These are phyloP conservation scores for Patella depressa DNA, from an alignment of 2,888 invertebrate genomes.

Conservation along the genomic window DNA sequence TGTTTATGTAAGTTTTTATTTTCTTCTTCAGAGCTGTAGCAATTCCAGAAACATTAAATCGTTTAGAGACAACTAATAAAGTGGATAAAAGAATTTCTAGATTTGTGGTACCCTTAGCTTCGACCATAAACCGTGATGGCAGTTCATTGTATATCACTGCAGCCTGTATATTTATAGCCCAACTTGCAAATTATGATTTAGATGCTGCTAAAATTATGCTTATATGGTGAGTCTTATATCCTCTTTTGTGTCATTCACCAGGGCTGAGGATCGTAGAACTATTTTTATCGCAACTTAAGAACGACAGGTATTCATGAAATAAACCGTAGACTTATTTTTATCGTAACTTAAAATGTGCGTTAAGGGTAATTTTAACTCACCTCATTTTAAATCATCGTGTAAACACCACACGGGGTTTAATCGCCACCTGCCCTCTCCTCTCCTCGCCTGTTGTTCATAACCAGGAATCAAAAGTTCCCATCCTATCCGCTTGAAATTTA, in stretches of 20 bases:
- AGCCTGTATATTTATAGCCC: conserved; percentile 59
- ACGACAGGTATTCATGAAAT: no score
- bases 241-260: not conserved
- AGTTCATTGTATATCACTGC: conserved; percentile 55
- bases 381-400: no score
- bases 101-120: conserved; percentile 58
- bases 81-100: conserved; percentile 55
- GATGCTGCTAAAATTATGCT: conserved; percentile 47
- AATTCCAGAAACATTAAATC: conserved; percentile 56
- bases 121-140: conserved; percentile 59
- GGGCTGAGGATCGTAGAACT: no score
- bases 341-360: no score
- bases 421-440: no score
- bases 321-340: no score
- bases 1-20: not conserved
- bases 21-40: conserved; percentile 53
- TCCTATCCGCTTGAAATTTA: no score
- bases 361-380: no score
- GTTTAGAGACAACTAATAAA: conserved; percentile 44
- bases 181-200: conserved; percentile 42
- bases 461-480: no score
- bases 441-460: no score
- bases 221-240: conserved; percentile 48
- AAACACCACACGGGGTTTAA: no score
- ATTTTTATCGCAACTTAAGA: no score